These are phyloP conservation scores for Myotis findleyi DNA, from an alignment of 2,797 vertebrate species.

Conservation along the genomic window DNA sequence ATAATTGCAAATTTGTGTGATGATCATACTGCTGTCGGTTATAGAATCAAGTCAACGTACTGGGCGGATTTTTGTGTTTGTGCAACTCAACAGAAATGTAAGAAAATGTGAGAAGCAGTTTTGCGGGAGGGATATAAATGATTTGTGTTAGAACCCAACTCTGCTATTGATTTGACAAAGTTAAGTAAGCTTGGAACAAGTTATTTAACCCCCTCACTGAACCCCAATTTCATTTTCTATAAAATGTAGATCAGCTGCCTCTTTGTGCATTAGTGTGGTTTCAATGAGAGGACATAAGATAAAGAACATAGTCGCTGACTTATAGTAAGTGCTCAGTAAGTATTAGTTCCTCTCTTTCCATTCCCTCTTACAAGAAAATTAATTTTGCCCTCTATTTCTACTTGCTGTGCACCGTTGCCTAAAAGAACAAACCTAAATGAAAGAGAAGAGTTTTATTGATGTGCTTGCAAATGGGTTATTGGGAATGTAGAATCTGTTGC, in stretches of 20 bases:
- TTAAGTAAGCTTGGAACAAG: neutral
- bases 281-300: neutral
- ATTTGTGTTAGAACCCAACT: neutral
- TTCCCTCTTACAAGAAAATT: constrained; percentile 48
- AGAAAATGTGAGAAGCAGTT: neutral
- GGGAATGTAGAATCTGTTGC: constrained; percentile 40
- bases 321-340: constrained; percentile 40
- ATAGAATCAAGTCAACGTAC: neutral
- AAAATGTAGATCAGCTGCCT: neutral
- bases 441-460: constrained; percentile 27
- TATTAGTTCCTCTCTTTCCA: constrained; percentile 22
- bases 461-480: neutral
- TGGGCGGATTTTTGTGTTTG: neutral
- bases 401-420: neutral
- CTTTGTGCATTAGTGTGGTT: neutral
- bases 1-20: neutral
- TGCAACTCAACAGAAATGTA: neutral
- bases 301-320: neutral
- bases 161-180: constrained; percentile 19
- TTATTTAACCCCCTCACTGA: constrained; percentile 14
- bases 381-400: constrained; percentile 36
- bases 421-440: constrained; percentile 20
- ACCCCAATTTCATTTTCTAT: neutral
- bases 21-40: neutral
- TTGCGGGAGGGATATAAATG: neutral